Base-by-base conservation (phyloP, 2,888 invertebrate species). In the Osmoderma eremita region DNA sequence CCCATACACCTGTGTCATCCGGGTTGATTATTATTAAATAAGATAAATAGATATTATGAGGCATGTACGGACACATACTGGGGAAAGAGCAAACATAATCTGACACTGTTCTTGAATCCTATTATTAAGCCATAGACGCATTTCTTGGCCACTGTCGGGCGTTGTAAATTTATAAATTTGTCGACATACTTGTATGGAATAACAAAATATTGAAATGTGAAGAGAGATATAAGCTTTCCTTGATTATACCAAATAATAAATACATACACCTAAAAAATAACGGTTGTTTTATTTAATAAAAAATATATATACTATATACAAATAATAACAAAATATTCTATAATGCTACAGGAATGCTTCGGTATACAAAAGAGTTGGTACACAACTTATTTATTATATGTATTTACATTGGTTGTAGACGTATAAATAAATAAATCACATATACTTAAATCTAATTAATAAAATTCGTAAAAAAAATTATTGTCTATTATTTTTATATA, bases 221-320 rank as follows among this genome's bases (percentile, higher is more conserved):
- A n/a, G n/a, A n/a, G n/a, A n/a, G n/a, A 10, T 6, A 30, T 8
- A 30, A 8, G 30, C 6, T 30, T 30, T 6, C 1, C 10, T 6
- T 6, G 10, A 8, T 30, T 10, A 6, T 30, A 30, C 6, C 18
- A 65, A 56, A 65, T 36, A 56, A 36, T 5, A 49, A 48, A 53
- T 15, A 36, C n/a, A n/a, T n/a, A n/a, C 12, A 45, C 3, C 30
- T 53, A 51, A 54, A 63, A 67, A 67, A 63, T 64, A 67, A 67
- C 63, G 58, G 6, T 30, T 30, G 30, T 30, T 63, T 64, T 67
- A 63, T 63, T 67, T 54, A 42, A 65, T 54, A 65, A 63, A 67
- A 67, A 50, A 65, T 65, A 65, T 63, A 53, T 67, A 62, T 67
- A 63, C 49, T 67, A 67, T 67, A 18, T 67, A 67, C 67, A 67